Conservation (phyloP, 2,888 invertebrate species). For the Luperina nickerlii region DNA sequence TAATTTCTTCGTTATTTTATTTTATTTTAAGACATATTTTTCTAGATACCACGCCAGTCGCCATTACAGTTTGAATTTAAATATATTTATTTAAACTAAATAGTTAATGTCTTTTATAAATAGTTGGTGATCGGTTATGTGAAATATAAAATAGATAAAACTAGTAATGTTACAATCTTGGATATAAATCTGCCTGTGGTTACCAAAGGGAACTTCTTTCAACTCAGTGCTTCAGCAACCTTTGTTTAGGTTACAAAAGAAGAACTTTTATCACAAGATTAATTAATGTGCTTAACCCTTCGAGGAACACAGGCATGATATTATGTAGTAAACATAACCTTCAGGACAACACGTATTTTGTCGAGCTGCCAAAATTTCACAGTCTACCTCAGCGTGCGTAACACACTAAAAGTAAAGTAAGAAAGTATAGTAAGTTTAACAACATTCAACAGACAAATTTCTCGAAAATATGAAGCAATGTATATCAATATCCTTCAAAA, state of each 20-base stretch:
- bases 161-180: neutral
- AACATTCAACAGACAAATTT: too few species aligned
- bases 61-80: slow-evolving; percentile 54
- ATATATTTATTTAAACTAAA: slow-evolving; percentile 46
- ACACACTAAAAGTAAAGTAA: too few species aligned
- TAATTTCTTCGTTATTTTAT: slow-evolving; percentile 55
- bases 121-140: slow-evolving; percentile 6
- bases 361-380: neutral
- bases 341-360: neutral
- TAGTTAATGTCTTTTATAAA: slow-evolving; percentile 18
- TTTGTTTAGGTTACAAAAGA: neutral
- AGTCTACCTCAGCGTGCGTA: neutral
- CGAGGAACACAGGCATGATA: neutral
- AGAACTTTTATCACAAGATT: neutral
- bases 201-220: neutral
- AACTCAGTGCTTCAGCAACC: too few species aligned
- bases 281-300: neutral
- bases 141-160: slow-evolving; percentile 21
- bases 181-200: slow-evolving; percentile 3
- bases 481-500: too few species aligned
- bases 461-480: too few species aligned
- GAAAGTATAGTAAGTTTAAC: too few species aligned
- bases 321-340: too few species aligned
- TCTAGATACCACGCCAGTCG: slow-evolving; percentile 52
- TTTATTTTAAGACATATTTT: slow-evolving; percentile 56